phyloP scores from a whole-genome alignment of 2,888 invertebrate genomes.

The Polymixis lichenea region DNA sequence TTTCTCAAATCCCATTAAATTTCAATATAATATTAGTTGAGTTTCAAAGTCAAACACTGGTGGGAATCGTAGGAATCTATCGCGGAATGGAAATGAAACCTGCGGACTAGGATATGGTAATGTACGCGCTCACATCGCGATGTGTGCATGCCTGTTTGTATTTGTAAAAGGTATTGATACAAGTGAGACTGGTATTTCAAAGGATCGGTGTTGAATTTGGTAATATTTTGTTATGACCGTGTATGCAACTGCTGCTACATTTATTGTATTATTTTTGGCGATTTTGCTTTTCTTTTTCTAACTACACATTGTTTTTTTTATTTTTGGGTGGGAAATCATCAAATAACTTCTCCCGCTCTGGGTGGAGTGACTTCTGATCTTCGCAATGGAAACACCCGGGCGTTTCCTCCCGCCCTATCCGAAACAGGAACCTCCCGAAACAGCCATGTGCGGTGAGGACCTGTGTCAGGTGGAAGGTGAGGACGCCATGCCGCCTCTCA shows the following conservation, averaged over 20 bases:
- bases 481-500: too few species aligned
- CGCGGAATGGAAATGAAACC: constrained; percentile 47
- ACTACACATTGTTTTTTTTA: not conserved
- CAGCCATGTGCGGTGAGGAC: too few species aligned
- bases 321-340: too few species aligned
- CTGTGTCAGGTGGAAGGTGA: too few species aligned
- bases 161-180: constrained; percentile 43
- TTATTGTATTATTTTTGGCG: not conserved
- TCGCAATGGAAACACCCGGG: too few species aligned
- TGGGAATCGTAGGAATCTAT: constrained; percentile 40
- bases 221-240: constrained; percentile 18
- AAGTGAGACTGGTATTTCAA: constrained; percentile 13
- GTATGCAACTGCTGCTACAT: not conserved
- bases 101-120: constrained; percentile 60
- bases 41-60: constrained; percentile 63
- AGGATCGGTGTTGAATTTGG: not conserved
- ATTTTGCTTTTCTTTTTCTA: not conserved
- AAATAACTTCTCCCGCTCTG: too few species aligned
- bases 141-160: constrained; percentile 44
- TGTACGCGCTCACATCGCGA: constrained; percentile 48
- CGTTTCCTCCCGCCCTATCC: too few species aligned
- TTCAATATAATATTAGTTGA: constrained; percentile 66
- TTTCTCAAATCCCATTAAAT: constrained; percentile 61
- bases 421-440: too few species aligned
- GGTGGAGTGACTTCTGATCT: too few species aligned